Conservation (phyloP, 1,140 invertebrate genomes). For the Oncopodura yosiiana region DNA sequence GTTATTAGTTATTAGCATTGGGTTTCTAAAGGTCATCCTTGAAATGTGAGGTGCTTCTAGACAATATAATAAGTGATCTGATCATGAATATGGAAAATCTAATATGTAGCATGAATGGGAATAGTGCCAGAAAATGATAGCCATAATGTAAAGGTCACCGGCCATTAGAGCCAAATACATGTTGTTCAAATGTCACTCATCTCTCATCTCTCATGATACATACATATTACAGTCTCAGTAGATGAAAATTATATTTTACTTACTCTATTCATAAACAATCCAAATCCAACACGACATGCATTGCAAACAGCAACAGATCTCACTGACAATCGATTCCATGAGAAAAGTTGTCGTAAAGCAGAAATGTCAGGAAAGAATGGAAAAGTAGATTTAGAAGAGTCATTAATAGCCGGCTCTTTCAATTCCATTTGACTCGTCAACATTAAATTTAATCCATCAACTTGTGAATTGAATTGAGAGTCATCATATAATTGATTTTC, state of each 20-base stretch:
- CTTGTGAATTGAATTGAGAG: conserved; percentile 11
- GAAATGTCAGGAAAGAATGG: conserved; percentile 30
- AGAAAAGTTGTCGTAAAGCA: conserved; percentile 29
- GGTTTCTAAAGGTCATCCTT: too few species aligned
- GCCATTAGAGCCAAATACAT: too few species aligned
- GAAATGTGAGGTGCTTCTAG: too few species aligned
- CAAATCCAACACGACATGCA: conserved; percentile 33
- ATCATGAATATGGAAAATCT: too few species aligned
- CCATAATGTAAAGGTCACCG: too few species aligned
- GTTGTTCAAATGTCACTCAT: too few species aligned
- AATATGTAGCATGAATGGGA: too few species aligned
- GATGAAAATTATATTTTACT: neutral
- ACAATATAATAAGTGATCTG: too few species aligned
- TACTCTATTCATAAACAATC: conserved; percentile 30
- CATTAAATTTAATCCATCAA: conserved; percentile 15
- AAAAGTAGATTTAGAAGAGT: conserved; percentile 4
- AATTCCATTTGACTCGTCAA: conserved; percentile 19
- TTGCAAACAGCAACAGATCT: conserved; percentile 27
- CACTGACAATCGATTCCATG: conserved; percentile 21
- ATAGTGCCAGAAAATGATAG: too few species aligned
- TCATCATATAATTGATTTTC: conserved; percentile 17
- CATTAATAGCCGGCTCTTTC: neutral
- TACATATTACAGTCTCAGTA: too few species aligned
- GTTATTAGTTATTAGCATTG: too few species aligned
- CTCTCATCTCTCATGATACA: too few species aligned